Percentiles rank a stretch among this genome's conserved stretches.
phyloP scores from a whole-genome alignment of 2,113 vertebrate genomes.

The Solea senegalensis region DNA sequence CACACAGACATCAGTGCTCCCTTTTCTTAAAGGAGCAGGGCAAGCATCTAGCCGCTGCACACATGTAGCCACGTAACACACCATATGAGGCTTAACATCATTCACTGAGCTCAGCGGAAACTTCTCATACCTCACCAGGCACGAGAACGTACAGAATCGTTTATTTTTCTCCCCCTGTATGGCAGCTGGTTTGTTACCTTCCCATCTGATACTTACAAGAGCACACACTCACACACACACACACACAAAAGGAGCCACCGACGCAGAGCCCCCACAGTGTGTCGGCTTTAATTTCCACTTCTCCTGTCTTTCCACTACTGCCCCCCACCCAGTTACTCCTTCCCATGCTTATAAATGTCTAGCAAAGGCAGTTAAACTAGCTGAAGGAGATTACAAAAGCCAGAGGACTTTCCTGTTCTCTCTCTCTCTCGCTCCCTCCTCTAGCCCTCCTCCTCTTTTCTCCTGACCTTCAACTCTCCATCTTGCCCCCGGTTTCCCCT shows the following conservation, averaged over 20 bases:
- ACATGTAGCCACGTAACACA: conserved; percentile 3
- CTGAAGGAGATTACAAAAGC: conserved; percentile 68
- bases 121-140: conserved; percentile 32
- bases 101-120: conserved; percentile 53
- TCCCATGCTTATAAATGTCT: conserved; percentile 73
- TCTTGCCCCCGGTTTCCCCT: conserved; percentile 45
- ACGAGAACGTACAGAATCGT: conserved; percentile 31
- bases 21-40: conserved; percentile 51
- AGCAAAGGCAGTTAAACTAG: conserved; percentile 64
- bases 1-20: conserved; percentile 48
- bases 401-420: conserved; percentile 56
- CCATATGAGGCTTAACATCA: conserved; percentile 24
- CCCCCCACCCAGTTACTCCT: conserved; percentile 46
- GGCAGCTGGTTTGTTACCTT: conserved; percentile 2
- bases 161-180: conserved; percentile 8
- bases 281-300: conserved; percentile 70
- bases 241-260: conserved; percentile 43
- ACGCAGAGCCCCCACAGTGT: conserved; percentile 37
- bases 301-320: conserved; percentile 55
- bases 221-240: conserved; percentile 24
- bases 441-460: conserved; percentile 14
- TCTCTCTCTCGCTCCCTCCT: not conserved
- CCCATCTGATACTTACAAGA: conserved; percentile 19
- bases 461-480: conserved; percentile 62
- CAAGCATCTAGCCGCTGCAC: conserved; percentile 20